A percentile compares a stretch with the other conserved stretches of the same genome.
These are phyloP conservation scores for Dasypogon diadema DNA, from an alignment of 2,888 invertebrate genomes.

Conservation along the genomic window DNA sequence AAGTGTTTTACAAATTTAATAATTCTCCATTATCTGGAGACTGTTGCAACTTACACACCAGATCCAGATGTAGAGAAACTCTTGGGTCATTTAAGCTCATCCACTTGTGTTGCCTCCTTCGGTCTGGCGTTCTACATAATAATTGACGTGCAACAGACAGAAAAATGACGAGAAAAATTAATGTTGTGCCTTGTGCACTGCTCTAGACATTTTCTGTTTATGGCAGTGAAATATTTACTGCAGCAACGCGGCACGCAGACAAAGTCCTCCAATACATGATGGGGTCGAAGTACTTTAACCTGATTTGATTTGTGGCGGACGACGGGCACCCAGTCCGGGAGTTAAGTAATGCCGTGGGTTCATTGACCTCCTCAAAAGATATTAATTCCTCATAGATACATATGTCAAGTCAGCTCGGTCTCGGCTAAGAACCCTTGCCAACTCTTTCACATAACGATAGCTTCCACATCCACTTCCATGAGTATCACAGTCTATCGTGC, in stretches of 20 bases:
- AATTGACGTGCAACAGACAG: conserved; percentile 36
- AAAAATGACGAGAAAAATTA: conserved; percentile 34
- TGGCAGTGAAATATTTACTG: conserved; percentile 28
- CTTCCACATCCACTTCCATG: not conserved
- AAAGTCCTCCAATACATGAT: not conserved
- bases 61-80: conserved; percentile 26
- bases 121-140: not conserved
- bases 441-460: not conserved
- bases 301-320: conserved; percentile 13
- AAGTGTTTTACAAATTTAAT: conserved; percentile 29
- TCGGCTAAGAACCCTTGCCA: not conserved
- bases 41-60: no score
- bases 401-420: not conserved
- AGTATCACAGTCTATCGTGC: not conserved
- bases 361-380: not conserved
- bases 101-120: not conserved
- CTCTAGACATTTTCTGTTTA: conserved; percentile 42
- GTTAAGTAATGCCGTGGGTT: not conserved
- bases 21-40: conserved; percentile 24
- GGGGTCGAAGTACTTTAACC: conserved; percentile 41
- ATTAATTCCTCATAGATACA: conserved; percentile 14
- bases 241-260: conserved; percentile 27
- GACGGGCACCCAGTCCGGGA: not conserved
- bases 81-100: conserved; percentile 43
- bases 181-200: conserved; percentile 13